Conservation (phyloP, 2,797 vertebrate species). For the Adrianichthys oophorus region DNA sequence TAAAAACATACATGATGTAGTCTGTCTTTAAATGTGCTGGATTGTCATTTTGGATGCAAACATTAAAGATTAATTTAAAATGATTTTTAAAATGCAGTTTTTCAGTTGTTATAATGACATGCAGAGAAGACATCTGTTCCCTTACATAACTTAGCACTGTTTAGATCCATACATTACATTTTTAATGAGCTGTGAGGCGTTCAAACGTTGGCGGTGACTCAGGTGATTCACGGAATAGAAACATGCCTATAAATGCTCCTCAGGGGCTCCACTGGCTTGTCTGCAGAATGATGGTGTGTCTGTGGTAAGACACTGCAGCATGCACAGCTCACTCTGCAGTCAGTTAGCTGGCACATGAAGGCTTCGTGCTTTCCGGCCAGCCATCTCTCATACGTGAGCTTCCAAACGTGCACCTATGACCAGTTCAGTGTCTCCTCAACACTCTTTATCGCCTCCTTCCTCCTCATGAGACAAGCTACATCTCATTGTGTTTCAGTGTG, state of each 20-base stretch:
- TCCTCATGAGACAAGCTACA: conserved; percentile 16
- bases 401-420: conserved; percentile 12
- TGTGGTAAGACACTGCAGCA: background rate
- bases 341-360: conserved; percentile 33
- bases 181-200: background rate
- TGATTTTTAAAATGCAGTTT: too few species aligned
- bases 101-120: too few species aligned
- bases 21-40: too few species aligned
- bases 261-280: conserved; percentile 5
- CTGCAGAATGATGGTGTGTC: conserved; percentile 14
- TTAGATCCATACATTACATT: conserved; percentile 1
- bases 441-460: conserved; percentile 15
- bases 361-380: conserved; percentile 24
- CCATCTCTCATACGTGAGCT: conserved; percentile 35
- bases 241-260: conserved; percentile 2
- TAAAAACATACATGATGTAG: too few species aligned
- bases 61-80: too few species aligned
- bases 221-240: background rate
- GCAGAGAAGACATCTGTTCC: too few species aligned
- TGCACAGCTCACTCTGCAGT: conserved; percentile 29
- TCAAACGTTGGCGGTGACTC: background rate
- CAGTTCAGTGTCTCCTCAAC: conserved; percentile 12
- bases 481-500: conserved; percentile 15
- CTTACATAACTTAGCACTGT: background rate
- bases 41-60: too few species aligned